Evolutionary conservation across 2,797 vertebrate species (phyloP).

Genomic region (Schizopygopsis malacanthus): DNA sequence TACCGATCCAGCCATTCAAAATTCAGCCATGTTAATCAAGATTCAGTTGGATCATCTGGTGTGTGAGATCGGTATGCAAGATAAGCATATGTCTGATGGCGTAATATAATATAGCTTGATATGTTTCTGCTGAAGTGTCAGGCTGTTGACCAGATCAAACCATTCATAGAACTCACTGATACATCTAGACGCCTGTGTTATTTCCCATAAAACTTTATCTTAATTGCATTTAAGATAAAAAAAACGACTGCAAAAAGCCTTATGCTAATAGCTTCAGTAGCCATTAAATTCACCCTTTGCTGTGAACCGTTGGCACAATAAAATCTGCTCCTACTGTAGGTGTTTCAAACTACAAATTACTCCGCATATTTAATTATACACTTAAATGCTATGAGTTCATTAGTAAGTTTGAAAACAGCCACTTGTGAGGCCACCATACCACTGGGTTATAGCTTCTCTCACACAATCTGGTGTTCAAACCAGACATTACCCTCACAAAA

Average conservation of each 20-base stretch:
- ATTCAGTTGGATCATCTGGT: neutral
- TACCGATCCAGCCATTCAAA: slow-evolving; percentile 45
- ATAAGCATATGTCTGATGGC: slow-evolving; percentile 16
- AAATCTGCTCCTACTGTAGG: slow-evolving; percentile 26
- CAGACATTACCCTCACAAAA: slow-evolving; percentile 62
- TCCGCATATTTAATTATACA: slow-evolving; percentile 47
- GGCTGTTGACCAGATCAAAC: slow-evolving; percentile 9
- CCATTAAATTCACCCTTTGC: neutral
- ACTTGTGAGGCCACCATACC: slow-evolving; percentile 54
- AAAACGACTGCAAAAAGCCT: neutral
- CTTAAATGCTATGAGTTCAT: slow-evolving; percentile 47
- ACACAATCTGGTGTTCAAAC: slow-evolving; percentile 59
- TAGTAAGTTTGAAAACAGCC: slow-evolving; percentile 57
- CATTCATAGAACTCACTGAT: neutral
- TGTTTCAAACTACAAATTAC: slow-evolving; percentile 61
- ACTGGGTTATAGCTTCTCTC: slow-evolving; percentile 55
- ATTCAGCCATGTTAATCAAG: slow-evolving; percentile 45
- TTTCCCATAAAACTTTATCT: neutral
- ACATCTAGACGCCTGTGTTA: neutral
- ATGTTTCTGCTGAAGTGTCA: slow-evolving; percentile 25
- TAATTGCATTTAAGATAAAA: neutral
- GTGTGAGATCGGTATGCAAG: slow-evolving; percentile 35
- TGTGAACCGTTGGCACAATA: slow-evolving; percentile 14
- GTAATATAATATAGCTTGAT: slow-evolving; percentile 31
- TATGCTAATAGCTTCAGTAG: neutral